Evolutionary conservation across 2,888 invertebrate genomes (phyloP).

Genomic region (Flexamia atlantica): DNA sequence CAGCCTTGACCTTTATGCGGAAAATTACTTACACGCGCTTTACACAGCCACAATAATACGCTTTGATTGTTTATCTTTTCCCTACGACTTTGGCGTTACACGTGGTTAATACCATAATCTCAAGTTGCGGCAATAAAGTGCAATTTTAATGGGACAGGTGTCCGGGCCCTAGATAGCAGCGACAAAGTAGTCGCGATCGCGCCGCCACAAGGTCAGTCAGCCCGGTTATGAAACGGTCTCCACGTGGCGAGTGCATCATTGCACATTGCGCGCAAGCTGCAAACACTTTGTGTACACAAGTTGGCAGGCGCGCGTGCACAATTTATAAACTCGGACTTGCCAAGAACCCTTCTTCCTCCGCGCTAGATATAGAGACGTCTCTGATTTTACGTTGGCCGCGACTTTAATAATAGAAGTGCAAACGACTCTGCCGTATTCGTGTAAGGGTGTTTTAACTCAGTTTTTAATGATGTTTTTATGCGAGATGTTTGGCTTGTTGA

Average conservation of each 20-base stretch:
- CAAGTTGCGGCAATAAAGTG: slow-evolving; percentile 1
- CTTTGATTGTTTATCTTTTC: neutral
- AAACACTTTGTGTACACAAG: slow-evolving; percentile 49
- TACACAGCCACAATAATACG: too few relatives aligned
- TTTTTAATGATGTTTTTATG: too few relatives aligned
- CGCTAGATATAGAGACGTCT: slow-evolving; percentile 13
- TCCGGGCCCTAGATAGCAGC: neutral
- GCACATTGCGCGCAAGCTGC: slow-evolving; percentile 10
- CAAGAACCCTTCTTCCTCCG: slow-evolving; percentile 2
- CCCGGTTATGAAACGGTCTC: neutral
- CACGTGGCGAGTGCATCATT: neutral
- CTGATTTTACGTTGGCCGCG: neutral
- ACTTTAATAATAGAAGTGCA: neutral
- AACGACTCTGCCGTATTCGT: neutral
- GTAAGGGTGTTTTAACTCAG: too few relatives aligned
- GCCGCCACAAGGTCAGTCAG: slow-evolving; percentile 2
- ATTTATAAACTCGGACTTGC: slow-evolving; percentile 20
- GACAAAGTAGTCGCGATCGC: slow-evolving; percentile 25
- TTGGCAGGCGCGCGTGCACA: slow-evolving; percentile 25
- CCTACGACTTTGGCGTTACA: neutral
- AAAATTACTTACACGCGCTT: too few relatives aligned
- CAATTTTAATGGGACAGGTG: neutral
- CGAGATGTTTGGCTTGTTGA: too few relatives aligned
- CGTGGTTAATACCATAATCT: neutral
- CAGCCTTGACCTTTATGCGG: too few relatives aligned